Base-by-base conservation (phyloP, 1,140 invertebrate genomes). In the Ephestia elutella region DNA sequence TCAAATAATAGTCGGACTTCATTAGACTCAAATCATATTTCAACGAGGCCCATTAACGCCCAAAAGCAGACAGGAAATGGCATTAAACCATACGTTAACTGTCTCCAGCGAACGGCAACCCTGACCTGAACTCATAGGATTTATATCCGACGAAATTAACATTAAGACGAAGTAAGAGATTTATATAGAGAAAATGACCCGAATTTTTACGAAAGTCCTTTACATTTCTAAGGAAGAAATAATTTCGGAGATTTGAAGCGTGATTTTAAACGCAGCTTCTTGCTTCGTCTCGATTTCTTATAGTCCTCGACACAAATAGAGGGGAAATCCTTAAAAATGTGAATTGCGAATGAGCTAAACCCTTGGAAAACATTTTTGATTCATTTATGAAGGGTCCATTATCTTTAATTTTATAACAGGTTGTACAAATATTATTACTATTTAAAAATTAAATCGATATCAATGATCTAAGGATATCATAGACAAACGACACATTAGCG, bases 111-210 rank as follows among this genome's bases (percentile, higher is more conserved):
- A 44, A 2, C 4, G 38, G 11, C 49, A 58, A 35, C 56, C 56
- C 56, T 58, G n/a, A 35, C 25, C 61, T 66, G 68, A 66, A n/a
- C 74, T 66, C 62, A 66, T 49, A 54, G 56, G 66, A 82, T 82
- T 82, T 82, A 82, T 74, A 54, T 57, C 66, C n/a, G 60, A 74
- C 68, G 63, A 77, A 82, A 80, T 82, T 80, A 82, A 78, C 73
- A 69, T 67, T 63, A 77, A 70, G 71, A 66, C 72, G 75, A 73
- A 72, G 63, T 62, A 65, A 54, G 62, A 73, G 80, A 82, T 82
- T 82, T 80, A 82, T 82, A 70, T 68, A 65, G 65, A 72, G 74
- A 73, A 75, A 78, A 78, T 64, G 69, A 73, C 66, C 32, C 17
- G 17, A 28, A 59, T 61, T 68, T 73, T 78, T 75, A 78, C 75